Conservation (phyloP, 1,140 invertebrate species). For the Drepana arcuata region DNA sequence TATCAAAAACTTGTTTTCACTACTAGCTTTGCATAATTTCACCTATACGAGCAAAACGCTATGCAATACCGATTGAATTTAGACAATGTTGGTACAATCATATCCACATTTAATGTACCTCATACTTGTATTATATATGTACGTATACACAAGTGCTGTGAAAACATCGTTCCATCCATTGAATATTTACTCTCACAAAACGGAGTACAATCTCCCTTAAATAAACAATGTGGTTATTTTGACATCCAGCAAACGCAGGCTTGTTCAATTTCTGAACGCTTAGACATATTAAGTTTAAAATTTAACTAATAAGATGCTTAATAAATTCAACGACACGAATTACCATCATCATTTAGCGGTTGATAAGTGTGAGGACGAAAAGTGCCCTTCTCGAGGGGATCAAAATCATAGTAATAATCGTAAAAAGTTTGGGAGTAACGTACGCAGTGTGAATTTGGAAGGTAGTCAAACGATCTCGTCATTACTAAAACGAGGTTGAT, state of each 20-base stretch:
- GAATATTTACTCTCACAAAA: conserved; percentile 9
- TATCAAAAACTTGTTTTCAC: too few species aligned
- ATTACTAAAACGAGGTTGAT: conserved; percentile 27
- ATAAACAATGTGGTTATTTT: conserved; percentile 15
- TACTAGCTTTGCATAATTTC: too few species aligned
- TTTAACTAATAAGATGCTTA: conserved; percentile 18
- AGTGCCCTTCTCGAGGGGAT: conserved; percentile 31
- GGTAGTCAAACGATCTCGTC: conserved; percentile 33
- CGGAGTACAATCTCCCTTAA: conserved; percentile 9
- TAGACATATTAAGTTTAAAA: too few species aligned
- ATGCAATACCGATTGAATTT: too few species aligned
- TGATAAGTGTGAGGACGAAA: conserved; percentile 42
- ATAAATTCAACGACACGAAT: conserved; percentile 41
- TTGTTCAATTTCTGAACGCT: too few species aligned
- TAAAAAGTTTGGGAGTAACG: conserved; percentile 47
- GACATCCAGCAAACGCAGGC: conserved; percentile 8
- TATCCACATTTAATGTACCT: too few species aligned
- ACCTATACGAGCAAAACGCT: too few species aligned
- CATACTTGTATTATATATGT: too few species aligned
- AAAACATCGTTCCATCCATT: conserved; percentile 5
- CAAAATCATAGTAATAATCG: conserved; percentile 47
- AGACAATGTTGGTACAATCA: too few species aligned
- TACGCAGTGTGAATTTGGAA: conserved; percentile 38
- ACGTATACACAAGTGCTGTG: too few species aligned
- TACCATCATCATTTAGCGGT: conserved; percentile 44